phyloP scores from a whole-genome alignment of 2,113 vertebrate species.

The Syngnathus scovelli region DNA sequence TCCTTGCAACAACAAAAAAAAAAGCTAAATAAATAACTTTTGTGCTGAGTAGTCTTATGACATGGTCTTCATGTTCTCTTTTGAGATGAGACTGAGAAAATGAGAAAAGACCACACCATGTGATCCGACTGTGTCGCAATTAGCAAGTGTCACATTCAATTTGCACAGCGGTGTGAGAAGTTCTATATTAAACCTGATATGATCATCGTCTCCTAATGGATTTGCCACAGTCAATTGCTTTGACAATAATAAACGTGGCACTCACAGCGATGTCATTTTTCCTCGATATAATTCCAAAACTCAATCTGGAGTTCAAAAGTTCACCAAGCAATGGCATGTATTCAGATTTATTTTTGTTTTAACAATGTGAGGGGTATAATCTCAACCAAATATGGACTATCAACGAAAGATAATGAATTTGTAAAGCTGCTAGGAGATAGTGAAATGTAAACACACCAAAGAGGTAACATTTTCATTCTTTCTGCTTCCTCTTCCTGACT shows the following conservation, averaged over 20 bases:
- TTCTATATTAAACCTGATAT: constrained; percentile 47
- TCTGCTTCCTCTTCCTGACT: constrained; percentile 59
- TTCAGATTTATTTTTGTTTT: neutral
- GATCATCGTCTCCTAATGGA: constrained; percentile 40
- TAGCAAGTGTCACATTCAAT: constrained; percentile 42
- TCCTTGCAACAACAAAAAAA: neutral
- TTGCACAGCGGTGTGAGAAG: constrained; percentile 34
- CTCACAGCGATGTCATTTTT: neutral
- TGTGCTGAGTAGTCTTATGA: constrained; percentile 11
- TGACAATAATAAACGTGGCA: neutral
- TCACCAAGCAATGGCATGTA: neutral
- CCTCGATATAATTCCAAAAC: neutral
- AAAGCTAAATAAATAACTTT: constrained; percentile 5
- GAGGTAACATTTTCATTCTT: constrained; percentile 24
- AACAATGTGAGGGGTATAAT: neutral
- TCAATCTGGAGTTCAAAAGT: neutral
- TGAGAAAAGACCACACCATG: constrained; percentile 1
- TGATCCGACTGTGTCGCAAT: constrained; percentile 11
- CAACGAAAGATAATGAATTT: constrained; percentile 11
- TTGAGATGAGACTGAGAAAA: constrained; percentile 4
- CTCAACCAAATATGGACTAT: neutral
- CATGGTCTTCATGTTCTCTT: constrained; percentile 24
- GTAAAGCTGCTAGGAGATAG: constrained; percentile 5
- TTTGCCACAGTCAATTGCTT: constrained; percentile 23
- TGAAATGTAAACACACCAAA: constrained; percentile 36